A percentile compares a stretch with the other conserved stretches of the same genome.
phyloP scores from a whole-genome alignment of 2,888 invertebrate genomes.

The Pristionchus entomophagus region DNA sequence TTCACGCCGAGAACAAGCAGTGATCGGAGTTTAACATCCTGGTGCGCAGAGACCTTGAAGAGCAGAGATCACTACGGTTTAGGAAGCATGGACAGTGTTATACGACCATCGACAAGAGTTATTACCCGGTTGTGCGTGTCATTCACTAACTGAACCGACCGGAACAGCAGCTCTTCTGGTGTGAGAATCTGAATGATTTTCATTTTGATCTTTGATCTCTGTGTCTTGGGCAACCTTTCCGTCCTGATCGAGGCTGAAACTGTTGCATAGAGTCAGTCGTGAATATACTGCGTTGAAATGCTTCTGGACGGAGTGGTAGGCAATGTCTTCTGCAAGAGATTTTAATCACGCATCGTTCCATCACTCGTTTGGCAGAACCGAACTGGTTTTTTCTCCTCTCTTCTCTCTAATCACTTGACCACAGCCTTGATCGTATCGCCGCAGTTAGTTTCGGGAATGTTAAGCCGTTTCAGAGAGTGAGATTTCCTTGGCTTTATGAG shows the following conservation, averaged over 20 bases:
- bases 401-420: not conserved
- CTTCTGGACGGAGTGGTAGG: slow-evolving; percentile 94
- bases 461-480: no score
- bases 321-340: slow-evolving; percentile 80
- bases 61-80: not conserved
- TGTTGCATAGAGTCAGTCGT: slow-evolving; percentile 94
- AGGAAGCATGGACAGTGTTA: not conserved
- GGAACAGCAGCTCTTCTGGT: slow-evolving; percentile 87
- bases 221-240: slow-evolving; percentile 82
- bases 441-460: not conserved
- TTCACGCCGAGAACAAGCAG: slow-evolving; percentile 64
- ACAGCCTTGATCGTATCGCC: not conserved
- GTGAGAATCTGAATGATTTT: slow-evolving; percentile 84
- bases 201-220: not conserved
- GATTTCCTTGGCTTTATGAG: slow-evolving; percentile 8
- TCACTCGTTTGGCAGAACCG: slow-evolving; percentile 20
- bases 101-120: not conserved
- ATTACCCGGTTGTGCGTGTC: slow-evolving; percentile 91
- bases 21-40: slow-evolving; percentile 96
- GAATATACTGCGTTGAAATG: slow-evolving; percentile 99
- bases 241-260: slow-evolving; percentile 96
- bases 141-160: slow-evolving; percentile 94
- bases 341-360: not conserved
- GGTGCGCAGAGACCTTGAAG: slow-evolving; percentile 83
- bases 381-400: slow-evolving; percentile 30